Conservation (phyloP, 2,113 vertebrate genomes). For the Monarcha castaneiventris region DNA sequence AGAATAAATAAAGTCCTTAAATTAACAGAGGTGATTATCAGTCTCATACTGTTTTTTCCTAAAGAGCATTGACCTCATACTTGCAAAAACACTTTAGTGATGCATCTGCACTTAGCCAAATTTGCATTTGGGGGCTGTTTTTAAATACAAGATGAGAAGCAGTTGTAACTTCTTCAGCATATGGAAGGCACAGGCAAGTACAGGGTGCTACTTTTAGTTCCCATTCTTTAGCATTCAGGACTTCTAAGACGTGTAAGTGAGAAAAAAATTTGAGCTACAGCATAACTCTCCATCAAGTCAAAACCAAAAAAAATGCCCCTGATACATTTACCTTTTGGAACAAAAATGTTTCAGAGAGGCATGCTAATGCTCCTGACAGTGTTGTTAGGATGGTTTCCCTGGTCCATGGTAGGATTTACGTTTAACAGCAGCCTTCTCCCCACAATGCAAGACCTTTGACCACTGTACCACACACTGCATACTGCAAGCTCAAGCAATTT, state of each 20-base stretch:
- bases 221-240: neutral
- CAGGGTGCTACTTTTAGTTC: neutral
- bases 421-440: neutral
- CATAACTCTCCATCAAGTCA: neutral
- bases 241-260: neutral
- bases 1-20: neutral
- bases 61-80: neutral
- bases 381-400: neutral
- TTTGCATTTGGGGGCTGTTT: neutral
- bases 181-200: neutral
- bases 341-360: neutral
- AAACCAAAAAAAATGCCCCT: neutral
- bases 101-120: neutral
- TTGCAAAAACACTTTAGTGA: neutral
- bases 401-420: neutral
- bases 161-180: neutral
- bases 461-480: neutral
- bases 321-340: neutral
- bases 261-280: neutral
- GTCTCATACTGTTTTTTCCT: neutral
- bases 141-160: neutral
- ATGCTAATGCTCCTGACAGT: neutral
- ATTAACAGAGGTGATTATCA: neutral
- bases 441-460: neutral
- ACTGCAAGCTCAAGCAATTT: neutral